phyloP scores from a whole-genome alignment of 1,140 invertebrate species.

The Brevipalpus yothersi region DNA sequence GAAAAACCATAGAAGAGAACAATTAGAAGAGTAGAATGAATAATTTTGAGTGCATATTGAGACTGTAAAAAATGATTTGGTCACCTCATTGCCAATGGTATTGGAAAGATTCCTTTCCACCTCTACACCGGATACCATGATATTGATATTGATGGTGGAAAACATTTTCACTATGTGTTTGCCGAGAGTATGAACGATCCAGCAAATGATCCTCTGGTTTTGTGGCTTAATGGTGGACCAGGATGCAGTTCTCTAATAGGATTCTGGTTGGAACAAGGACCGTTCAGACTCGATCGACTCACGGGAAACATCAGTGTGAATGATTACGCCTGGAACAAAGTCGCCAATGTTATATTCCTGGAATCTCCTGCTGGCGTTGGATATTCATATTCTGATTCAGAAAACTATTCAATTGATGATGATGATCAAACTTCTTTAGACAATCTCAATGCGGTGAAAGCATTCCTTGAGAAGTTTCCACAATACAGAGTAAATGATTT shows the following conservation, averaged over 20 bases:
- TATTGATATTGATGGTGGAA: slow-evolving; percentile 12
- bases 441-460: slow-evolving; percentile 23
- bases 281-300: slow-evolving; percentile 21
- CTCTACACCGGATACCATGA: slow-evolving; percentile 19
- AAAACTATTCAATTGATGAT: slow-evolving; percentile 24
- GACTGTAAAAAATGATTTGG: no score
- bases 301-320: slow-evolving; percentile 22
- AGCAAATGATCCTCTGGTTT: slow-evolving; percentile 23
- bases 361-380: slow-evolving; percentile 31
- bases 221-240: slow-evolving; percentile 32
- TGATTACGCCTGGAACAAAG: slow-evolving; percentile 27
- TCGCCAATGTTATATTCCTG: slow-evolving; percentile 44
- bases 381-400: slow-evolving; percentile 26
- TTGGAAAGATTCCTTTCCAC: slow-evolving; percentile 7
- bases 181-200: slow-evolving; percentile 25
- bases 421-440: slow-evolving; percentile 18
- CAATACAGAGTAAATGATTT: slow-evolving; percentile 21
- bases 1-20: no score
- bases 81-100: no score
- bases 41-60: no score
- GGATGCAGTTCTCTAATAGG: slow-evolving; percentile 28
- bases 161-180: slow-evolving; percentile 21
- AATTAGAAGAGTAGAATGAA: no score
- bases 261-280: slow-evolving; percentile 26
- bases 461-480: slow-evolving; percentile 27